These are phyloP conservation scores for Dysmachus trigonus DNA, from an alignment of 2,888 invertebrate species.

Conservation along the genomic window DNA sequence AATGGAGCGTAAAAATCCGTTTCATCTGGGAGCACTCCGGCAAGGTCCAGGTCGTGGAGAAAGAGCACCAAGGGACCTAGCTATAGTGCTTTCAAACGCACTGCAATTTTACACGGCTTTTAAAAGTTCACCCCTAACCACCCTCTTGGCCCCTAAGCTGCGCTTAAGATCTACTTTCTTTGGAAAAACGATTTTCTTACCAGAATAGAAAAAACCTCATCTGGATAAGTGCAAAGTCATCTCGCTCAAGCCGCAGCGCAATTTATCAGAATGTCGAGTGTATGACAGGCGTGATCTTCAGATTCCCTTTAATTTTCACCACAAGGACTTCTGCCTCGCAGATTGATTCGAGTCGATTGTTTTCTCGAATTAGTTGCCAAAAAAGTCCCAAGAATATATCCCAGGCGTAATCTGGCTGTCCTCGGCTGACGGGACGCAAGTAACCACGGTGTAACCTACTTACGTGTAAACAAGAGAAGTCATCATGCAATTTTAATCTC, in stretches of 20 bases:
- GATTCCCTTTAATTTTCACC: neutral
- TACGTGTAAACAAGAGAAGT: neutral
- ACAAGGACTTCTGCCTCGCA: neutral
- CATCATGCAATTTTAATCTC: neutral
- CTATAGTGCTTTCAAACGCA: neutral
- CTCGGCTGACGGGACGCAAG: neutral
- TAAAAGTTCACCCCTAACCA: neutral
- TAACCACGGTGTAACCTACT: neutral
- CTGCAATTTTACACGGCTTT: constrained; percentile 8
- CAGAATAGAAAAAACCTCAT: neutral
- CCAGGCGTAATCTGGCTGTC: neutral
- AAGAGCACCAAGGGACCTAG: neutral
- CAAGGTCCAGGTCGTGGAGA: neutral
- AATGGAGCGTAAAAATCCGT: constrained; percentile 12
- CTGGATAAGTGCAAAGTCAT: neutral
- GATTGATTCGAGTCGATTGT: neutral
- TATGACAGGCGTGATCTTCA: neutral
- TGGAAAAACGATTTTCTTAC: neutral
- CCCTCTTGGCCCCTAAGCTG: neutral
- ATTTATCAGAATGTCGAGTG: neutral
- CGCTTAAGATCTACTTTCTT: neutral
- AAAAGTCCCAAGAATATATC: neutral
- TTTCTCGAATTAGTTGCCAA: neutral
- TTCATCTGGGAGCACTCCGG: neutral
- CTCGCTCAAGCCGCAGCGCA: neutral